These are phyloP conservation scores for Yponomeuta cagnagella DNA, from an alignment of 2,888 invertebrate genomes.

Conservation along the genomic window DNA sequence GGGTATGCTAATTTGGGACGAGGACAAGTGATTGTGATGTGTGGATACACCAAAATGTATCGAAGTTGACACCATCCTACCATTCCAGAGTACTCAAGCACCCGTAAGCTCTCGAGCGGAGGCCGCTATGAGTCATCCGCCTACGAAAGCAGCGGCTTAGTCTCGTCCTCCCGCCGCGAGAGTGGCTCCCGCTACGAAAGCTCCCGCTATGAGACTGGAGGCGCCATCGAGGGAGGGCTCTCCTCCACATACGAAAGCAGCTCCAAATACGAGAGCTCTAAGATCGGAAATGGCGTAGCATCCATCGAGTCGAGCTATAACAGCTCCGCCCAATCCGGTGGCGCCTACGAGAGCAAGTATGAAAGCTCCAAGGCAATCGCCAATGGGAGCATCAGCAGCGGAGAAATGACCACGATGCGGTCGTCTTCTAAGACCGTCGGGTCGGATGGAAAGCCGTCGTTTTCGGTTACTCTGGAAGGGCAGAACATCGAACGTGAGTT, in stretches of 20 bases:
- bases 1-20: too few relatives aligned
- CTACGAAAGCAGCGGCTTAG: constrained; percentile 44
- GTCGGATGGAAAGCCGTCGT: constrained; percentile 79
- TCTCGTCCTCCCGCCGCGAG: constrained; percentile 55
- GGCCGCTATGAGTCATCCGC: constrained; percentile 59
- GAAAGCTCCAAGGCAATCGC: constrained; percentile 45
- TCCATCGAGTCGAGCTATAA: constrained; percentile 36
- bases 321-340: constrained; percentile 33
- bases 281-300: constrained; percentile 20
- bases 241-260: constrained; percentile 58
- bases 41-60: too few relatives aligned
- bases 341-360: constrained; percentile 35
- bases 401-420: constrained; percentile 37
- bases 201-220: constrained; percentile 44
- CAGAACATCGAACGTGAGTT: constrained; percentile 88
- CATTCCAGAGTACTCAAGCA: constrained; percentile 53
- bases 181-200: constrained; percentile 55
- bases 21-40: too few relatives aligned
- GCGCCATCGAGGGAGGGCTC: constrained; percentile 47
- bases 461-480: constrained; percentile 84
- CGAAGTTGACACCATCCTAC: not conserved
- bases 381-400: constrained; percentile 49
- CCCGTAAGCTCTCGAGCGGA: constrained; percentile 49
- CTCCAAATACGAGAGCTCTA: constrained; percentile 38
- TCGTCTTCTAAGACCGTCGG: constrained; percentile 41